Conservation (phyloP, 2,797 vertebrate species). For the Malurus splendens region DNA sequence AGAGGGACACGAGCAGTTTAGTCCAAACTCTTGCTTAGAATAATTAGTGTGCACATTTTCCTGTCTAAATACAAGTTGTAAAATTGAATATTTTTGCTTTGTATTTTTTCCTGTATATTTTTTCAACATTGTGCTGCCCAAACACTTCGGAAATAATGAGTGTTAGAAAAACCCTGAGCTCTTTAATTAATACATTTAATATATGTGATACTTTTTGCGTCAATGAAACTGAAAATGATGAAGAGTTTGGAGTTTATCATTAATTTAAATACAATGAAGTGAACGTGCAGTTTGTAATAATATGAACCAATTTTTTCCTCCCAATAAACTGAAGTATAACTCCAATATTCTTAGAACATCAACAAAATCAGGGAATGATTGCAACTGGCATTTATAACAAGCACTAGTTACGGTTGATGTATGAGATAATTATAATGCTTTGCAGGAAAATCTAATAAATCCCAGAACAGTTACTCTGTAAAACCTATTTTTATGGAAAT, state of each 20-base stretch:
- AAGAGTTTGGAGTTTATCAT: neutral
- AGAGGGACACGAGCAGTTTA: neutral
- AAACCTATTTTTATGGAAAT: slow-evolving; percentile 72
- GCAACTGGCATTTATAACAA: slow-evolving; percentile 57
- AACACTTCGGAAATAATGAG: neutral
- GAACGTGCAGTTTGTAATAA: neutral
- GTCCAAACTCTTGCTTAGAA: neutral
- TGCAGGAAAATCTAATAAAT: slow-evolving; percentile 67
- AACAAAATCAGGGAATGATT: slow-evolving; percentile 59
- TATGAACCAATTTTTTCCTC: neutral
- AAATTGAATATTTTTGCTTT: neutral
- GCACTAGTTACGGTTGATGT: slow-evolving; percentile 51
- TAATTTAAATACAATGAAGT: slow-evolving; percentile 9
- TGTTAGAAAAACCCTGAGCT: neutral
- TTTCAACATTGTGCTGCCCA: neutral
- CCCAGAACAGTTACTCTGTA: slow-evolving; percentile 51
- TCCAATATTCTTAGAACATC: slow-evolving; percentile 25
- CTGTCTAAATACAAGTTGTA: neutral
- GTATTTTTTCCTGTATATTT: neutral
- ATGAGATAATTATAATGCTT: slow-evolving; percentile 64
- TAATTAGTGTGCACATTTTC: neutral
- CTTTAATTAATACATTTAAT: neutral
- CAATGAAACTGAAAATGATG: neutral
- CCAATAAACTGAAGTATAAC: slow-evolving; percentile 7
- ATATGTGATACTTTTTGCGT: neutral